These are phyloP conservation scores for Mythimna impura DNA, from an alignment of 2,888 invertebrate species.

Conservation along the genomic window DNA sequence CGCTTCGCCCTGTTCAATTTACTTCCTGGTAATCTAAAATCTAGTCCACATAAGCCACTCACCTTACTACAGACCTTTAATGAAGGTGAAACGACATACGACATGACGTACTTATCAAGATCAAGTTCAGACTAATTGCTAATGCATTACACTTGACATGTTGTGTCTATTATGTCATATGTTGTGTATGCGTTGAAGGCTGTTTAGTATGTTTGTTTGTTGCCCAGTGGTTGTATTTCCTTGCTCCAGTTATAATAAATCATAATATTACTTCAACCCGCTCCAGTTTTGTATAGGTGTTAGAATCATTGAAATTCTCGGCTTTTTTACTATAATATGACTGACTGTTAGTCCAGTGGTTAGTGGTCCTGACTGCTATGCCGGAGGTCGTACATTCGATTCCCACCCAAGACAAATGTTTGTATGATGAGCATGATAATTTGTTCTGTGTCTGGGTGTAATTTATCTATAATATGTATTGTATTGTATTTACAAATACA, in stretches of 20 bases:
- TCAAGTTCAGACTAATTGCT: constrained; percentile 48
- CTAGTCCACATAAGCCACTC: constrained; percentile 29
- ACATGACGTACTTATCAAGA: constrained; percentile 37
- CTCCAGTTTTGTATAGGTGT: no score
- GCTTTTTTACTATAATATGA: no score
- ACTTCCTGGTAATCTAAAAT: constrained; percentile 48
- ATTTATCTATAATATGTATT: no score
- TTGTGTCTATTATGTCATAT: not conserved
- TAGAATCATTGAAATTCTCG: no score
- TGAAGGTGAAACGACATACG: constrained; percentile 42
- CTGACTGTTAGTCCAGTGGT: no score
- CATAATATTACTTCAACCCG: no score
- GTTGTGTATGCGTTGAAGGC: constrained; percentile 15
- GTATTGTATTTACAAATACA: no score
- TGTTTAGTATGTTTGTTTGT: constrained; percentile 10
- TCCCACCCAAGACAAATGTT: no score
- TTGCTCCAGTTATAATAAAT: constrained; percentile 16
- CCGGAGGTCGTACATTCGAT: no score
- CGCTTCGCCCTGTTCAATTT: not conserved
- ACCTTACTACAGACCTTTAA: constrained; percentile 32
- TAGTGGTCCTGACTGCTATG: no score
- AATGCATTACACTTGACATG: constrained; percentile 20
- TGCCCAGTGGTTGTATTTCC: not conserved
- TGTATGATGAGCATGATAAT: no score
- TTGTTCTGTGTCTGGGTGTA: no score